These are phyloP conservation scores for Eubucco bourcierii DNA, from an alignment of 2,113 vertebrate species.

Conservation along the genomic window DNA sequence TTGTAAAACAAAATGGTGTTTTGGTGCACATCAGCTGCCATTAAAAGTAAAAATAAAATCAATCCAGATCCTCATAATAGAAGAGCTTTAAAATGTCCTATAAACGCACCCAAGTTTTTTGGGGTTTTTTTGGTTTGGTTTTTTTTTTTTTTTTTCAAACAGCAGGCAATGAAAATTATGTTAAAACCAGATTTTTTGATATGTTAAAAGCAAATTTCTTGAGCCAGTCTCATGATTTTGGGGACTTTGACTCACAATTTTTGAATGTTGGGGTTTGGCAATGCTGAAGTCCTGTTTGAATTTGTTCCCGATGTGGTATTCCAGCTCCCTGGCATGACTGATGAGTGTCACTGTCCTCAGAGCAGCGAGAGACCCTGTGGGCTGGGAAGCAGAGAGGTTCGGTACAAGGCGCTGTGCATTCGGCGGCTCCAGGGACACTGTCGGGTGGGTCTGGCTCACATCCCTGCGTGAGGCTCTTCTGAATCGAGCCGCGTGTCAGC, in stretches of 20 bases:
- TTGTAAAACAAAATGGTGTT: not conserved
- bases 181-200: not conserved
- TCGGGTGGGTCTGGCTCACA: not conserved
- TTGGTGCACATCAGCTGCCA: not conserved
- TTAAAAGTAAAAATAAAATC: not conserved
- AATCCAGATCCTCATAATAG: not conserved
- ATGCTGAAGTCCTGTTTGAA: not conserved
- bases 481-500: not conserved
- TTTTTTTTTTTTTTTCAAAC: not conserved
- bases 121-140: too few species aligned
- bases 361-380: not conserved
- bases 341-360: not conserved
- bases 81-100: not conserved
- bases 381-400: not conserved
- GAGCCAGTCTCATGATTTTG: not conserved
- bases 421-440: not conserved
- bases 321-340: not conserved
- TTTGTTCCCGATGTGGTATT: constrained; percentile 3
- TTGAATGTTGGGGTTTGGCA: constrained; percentile 52
- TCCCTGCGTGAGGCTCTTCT: not conserved
- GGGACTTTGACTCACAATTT: constrained; percentile 42
- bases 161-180: not conserved
- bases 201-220: not conserved
- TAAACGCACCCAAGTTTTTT: not conserved
- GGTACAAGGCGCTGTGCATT: not conserved